Conservation (phyloP, 2,888 invertebrate species). For the Tipula vernalis region DNA sequence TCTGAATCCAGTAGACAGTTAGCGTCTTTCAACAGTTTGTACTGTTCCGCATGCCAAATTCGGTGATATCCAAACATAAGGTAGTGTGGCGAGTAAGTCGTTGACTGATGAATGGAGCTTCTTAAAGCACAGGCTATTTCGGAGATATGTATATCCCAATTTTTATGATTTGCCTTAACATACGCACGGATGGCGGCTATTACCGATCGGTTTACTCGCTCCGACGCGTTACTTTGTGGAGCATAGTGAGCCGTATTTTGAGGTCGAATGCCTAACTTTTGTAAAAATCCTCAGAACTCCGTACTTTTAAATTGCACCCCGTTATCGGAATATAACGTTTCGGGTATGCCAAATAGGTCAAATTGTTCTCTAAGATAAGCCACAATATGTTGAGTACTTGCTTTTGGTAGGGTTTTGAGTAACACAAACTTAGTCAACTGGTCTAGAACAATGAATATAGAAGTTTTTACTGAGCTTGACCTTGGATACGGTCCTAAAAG, state of each 20-base stretch:
- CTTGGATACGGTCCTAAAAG: background rate
- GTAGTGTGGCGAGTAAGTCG: slow-evolving; percentile 20
- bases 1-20: background rate
- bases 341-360: slow-evolving; percentile 19
- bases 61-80: slow-evolving; percentile 19
- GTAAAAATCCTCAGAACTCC: slow-evolving; percentile 10
- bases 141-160: slow-evolving; percentile 20
- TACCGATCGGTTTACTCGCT: slow-evolving; percentile 21
- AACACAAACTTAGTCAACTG: no score
- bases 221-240: slow-evolving; percentile 24
- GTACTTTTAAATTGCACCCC: slow-evolving; percentile 17
- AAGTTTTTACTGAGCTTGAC: background rate
- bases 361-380: slow-evolving; percentile 13
- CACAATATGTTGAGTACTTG: background rate
- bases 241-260: slow-evolving; percentile 20
- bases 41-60: slow-evolving; percentile 9
- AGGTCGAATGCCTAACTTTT: slow-evolving; percentile 12
- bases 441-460: no score
- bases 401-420: background rate
- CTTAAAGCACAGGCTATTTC: slow-evolving; percentile 20
- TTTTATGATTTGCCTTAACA: slow-evolving; percentile 15
- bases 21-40: background rate
- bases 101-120: slow-evolving; percentile 20
- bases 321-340: slow-evolving; percentile 18
- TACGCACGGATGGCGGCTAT: slow-evolving; percentile 22